phyloP scores from a whole-genome alignment of 2,797 vertebrate species.

The Chelon labrosus region DNA sequence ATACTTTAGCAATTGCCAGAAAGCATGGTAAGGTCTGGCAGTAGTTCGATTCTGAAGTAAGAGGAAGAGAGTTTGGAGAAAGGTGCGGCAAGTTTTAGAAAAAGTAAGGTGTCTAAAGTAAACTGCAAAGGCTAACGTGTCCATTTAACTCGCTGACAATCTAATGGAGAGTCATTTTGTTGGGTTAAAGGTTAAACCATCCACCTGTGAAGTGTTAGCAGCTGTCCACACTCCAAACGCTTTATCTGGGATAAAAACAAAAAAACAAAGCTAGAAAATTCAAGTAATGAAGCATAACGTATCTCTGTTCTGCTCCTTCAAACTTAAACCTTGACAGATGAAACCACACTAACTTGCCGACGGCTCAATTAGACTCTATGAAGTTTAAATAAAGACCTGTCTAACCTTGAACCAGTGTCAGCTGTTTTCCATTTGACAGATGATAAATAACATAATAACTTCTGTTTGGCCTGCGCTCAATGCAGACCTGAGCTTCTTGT shows the following conservation, averaged over 20 bases:
- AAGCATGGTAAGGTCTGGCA: neutral
- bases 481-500: constrained; percentile 16
- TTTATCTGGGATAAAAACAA: too few relatives aligned
- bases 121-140: too few relatives aligned
- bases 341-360: neutral
- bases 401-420: constrained; percentile 44
- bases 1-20: neutral
- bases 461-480: constrained; percentile 36
- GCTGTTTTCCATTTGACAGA: constrained; percentile 25
- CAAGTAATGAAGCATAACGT: neutral
- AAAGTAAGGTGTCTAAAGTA: too few relatives aligned
- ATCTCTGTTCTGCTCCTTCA: neutral
- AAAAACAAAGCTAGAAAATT: neutral
- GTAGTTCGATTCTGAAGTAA: neutral
- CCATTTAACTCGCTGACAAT: too few relatives aligned
- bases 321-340: neutral
- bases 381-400: constrained; percentile 23
- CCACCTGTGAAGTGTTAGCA: too few relatives aligned
- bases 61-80: too few relatives aligned
- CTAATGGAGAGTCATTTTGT: too few relatives aligned
- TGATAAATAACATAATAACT: constrained; percentile 46
- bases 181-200: too few relatives aligned
- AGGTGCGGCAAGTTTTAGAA: too few relatives aligned
- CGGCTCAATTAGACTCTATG: neutral
- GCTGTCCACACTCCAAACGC: too few relatives aligned